Conservation (phyloP, 2,113 vertebrate genomes). For the Dasyornis broadbenti region DNA sequence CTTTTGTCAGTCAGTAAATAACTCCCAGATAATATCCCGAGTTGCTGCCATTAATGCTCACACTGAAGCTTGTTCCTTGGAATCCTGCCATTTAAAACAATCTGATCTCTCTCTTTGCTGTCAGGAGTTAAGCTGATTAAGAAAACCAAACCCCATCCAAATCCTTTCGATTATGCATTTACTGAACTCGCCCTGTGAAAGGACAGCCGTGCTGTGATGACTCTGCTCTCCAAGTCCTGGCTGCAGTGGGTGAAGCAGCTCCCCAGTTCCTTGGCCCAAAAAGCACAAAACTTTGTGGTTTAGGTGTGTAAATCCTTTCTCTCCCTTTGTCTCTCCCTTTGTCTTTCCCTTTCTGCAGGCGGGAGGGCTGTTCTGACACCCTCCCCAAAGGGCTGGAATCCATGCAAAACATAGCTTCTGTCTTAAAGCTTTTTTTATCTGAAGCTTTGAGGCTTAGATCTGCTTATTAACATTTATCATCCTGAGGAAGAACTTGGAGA, state of each 20-base stretch:
- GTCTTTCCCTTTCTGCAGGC: not conserved
- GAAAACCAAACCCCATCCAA: not conserved
- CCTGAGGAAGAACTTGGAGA: not conserved
- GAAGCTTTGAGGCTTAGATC: not conserved
- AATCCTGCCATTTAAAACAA: not conserved
- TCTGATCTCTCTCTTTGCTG: not conserved
- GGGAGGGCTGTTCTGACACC: not conserved
- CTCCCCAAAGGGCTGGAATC: not conserved
- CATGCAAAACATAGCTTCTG: not conserved
- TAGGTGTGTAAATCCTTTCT: not conserved
- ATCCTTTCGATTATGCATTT: not conserved
- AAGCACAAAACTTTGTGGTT: not conserved
- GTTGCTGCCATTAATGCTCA: not conserved
- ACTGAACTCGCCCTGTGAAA: not conserved
- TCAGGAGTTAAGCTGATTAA: constrained; percentile 24
- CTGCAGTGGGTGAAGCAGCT: not conserved
- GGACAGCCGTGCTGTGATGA: not conserved
- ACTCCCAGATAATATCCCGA: not conserved
- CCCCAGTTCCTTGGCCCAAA: not conserved
- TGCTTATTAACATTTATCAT: not conserved
- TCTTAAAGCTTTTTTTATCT: not conserved
- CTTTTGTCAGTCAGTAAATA: not conserved
- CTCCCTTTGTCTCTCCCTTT: not conserved
- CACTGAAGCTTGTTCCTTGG: not conserved
- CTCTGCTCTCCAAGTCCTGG: not conserved